Base-by-base conservation (phyloP, 2,797 vertebrate genomes). In the Pristis pectinata region DNA sequence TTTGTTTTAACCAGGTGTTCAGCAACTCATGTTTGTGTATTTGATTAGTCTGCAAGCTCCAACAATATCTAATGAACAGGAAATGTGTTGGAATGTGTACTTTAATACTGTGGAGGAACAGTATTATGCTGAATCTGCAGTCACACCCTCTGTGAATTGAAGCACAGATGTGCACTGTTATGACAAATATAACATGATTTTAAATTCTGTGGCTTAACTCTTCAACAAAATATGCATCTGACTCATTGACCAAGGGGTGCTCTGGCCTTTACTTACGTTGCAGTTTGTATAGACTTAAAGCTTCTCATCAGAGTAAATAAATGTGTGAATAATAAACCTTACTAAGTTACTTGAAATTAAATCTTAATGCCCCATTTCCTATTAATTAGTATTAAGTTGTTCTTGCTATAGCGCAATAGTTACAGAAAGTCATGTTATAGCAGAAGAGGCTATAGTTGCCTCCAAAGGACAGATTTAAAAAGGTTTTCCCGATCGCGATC, bases 221-320 rank as follows among this genome's bases (percentile, higher is more conserved):
- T 19, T 13, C 70, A 53, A 49, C 92, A 53, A 76, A 94, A 94
- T 94, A 76, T 94, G 70, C 70, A 94, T 94, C 70, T 94, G 92
- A 94, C 27, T 74, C 92, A 94, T 37, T 34, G 67, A 74, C 76
- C 70, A 56, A 92, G 92, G 70, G 76, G 67, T 94, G 92, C 15
- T 76, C 7, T 70, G 0, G 13, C 27, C 24, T 34, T 44, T 27
- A 30, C 27, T 30, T 70, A 70, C 15, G 34, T 74, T 94, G 59
- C 87, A 41, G n/a, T 64, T 59, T 67, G 6, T 30, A 53, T 13
- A 13, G 44, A 30, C 0, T 5, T 53, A 13, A 74, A 53, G 10
- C 4, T 44, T 34, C 4, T 76, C 67, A 74, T 93, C 70, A 94
- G 92, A 34, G 11, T 93, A 72, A 74, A 24, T 30, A 74, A 61